A percentile compares a stretch with the other conserved stretches of the same genome.
Conservation (phyloP, 2,888 invertebrate species). For the Amblyjoppa fuscipennis region DNA sequence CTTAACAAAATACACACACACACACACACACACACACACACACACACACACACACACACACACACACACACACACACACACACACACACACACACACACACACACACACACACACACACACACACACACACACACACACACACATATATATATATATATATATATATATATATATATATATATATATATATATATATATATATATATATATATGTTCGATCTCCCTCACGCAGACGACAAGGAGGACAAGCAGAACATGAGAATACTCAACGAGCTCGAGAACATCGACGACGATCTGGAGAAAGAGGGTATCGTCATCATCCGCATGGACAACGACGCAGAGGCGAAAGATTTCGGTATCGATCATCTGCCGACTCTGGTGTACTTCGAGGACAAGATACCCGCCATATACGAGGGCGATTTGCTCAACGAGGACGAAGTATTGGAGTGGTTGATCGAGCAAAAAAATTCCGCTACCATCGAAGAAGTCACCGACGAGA, state of each 20-base stretch:
- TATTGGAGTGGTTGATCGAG: conserved; percentile 94
- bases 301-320: conserved; percentile 95
- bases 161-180: too few relatives aligned
- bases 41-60: too few relatives aligned
- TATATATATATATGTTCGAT: neutral
- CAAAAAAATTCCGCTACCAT: conserved; percentile 96
- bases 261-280: conserved; percentile 94
- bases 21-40: too few relatives aligned
- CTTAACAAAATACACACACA: neutral
- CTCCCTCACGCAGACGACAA: conserved; percentile 90
- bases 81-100: too few relatives aligned
- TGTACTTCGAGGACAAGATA: conserved; percentile 96
- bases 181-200: too few relatives aligned
- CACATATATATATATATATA: too few relatives aligned
- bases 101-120: too few relatives aligned
- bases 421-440: conserved; percentile 96
- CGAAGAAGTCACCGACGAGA: conserved; percentile 97
- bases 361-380: conserved; percentile 93
- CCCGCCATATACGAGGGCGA: conserved; percentile 97
- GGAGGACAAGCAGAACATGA: conserved; percentile 95
- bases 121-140: too few relatives aligned
- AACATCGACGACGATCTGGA: conserved; percentile 97
- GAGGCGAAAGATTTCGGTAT: conserved; percentile 97
- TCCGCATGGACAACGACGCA: conserved; percentile 95
- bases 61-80: too few relatives aligned